Conservation (phyloP, 2,113 vertebrate genomes). For the Corythornis madagascariensis region DNA sequence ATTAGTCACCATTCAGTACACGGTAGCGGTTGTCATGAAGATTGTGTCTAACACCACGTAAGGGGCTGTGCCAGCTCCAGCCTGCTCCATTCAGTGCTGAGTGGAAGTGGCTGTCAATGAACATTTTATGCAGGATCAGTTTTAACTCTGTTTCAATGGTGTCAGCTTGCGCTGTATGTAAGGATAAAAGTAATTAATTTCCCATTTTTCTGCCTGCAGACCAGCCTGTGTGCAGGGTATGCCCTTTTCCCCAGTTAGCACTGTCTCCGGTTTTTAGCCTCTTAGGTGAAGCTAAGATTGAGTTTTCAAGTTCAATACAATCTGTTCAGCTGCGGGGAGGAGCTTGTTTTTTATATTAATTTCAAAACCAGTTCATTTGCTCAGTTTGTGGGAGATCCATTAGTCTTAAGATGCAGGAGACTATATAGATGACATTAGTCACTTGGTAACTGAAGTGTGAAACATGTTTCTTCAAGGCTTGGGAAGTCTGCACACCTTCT, state of each 20-base stretch:
- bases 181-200: constrained; percentile 25
- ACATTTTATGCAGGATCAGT: constrained; percentile 35
- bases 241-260: background rate
- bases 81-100: background rate
- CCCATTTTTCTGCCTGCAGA: constrained; percentile 7
- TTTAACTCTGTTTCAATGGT: background rate
- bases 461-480: background rate
- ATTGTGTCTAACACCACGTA: constrained; percentile 14
- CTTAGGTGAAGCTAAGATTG: background rate
- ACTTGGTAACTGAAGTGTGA: background rate
- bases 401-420: background rate
- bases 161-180: constrained; percentile 12
- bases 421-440: background rate
- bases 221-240: background rate
- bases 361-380: background rate
- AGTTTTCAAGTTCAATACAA: background rate
- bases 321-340: background rate
- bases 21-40: constrained; percentile 4
- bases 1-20: constrained; percentile 16
- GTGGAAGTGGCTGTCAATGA: background rate
- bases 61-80: constrained; percentile 37
- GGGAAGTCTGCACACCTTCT: background rate
- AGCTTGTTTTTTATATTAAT: background rate
- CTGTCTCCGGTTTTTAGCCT: background rate
- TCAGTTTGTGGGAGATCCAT: background rate